Evolutionary conservation across 2,797 vertebrate genomes (phyloP), one percentile per base, ranked within the genome.

Genomic region (Rachycentron canadum): DNA sequence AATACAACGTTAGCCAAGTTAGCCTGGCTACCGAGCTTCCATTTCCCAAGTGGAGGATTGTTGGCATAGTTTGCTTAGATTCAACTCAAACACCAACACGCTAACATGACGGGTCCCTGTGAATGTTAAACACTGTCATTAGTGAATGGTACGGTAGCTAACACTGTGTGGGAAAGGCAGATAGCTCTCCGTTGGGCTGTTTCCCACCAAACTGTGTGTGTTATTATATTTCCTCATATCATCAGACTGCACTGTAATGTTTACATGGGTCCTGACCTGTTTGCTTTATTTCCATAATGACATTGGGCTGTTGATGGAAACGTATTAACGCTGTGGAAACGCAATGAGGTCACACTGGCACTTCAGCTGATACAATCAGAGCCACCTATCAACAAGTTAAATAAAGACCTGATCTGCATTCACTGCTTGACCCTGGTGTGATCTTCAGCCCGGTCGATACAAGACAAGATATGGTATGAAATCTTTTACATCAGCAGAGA

Each of bases 381-480:
- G 21, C 57, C 17, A 1, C 14, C 45, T 58, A 11, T n/a, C 73
- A 66, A 56, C 40, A 34, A 4, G n/a, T 56, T 49, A 17, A 68
- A 69, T 49, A 19, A 65, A 65, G n/a, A 7, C 30, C 12, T 50
- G 0, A 82, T 89, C 74, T 84, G 74, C 81, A 82, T 86, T 21
- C n/a, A 43, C 65, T 23, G 9, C 47, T 21, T 21, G 66, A 86
- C 70, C 63, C 40, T 0, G 1, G 34, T 0, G 6, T 9, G 41
- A 75, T 36, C 76, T 59, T 30, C 60, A 16, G 17, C 58, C 21
- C 0, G 23, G 10, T 55, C 14, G 14, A 69, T 49, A 41, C n/a
- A 8, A 23, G 59, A 41, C n/a, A 8, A 23, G 59, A 70, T 71
- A 73, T 73, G 70, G 84, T 82, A 28, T 65, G 47, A 59, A 60